Conservation (phyloP, 2,113 vertebrate genomes). For the Brachypteracias leptosomus region DNA sequence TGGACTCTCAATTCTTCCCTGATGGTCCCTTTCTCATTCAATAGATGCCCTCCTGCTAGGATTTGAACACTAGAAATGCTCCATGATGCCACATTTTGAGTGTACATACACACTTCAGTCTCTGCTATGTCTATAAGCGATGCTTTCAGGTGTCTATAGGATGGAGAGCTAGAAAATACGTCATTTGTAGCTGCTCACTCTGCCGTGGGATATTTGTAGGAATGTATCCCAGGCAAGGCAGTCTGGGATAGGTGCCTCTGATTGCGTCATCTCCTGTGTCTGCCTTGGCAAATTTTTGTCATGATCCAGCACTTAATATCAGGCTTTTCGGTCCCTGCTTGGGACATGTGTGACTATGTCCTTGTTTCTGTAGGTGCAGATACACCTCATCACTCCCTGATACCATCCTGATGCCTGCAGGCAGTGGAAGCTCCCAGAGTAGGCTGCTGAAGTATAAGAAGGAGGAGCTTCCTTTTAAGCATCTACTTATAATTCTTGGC, state of each 20-base stretch:
- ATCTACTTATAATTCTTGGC: not conserved
- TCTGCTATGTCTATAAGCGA: not conserved
- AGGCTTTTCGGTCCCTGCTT: not conserved
- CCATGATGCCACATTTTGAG: not conserved
- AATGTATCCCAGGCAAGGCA: not conserved
- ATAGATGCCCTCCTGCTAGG: not conserved
- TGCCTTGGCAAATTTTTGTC: not conserved
- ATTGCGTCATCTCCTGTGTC: not conserved
- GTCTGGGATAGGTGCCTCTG: not conserved
- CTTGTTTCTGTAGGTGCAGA: not conserved
- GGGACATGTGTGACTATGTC: not conserved
- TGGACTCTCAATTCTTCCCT: not conserved
- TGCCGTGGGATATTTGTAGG: not conserved
- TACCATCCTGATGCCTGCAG: not conserved
- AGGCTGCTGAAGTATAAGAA: not conserved
- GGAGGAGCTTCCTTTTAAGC: not conserved
- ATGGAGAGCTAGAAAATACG: not conserved
- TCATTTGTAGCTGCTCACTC: not conserved
- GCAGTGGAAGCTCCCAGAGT: not conserved
- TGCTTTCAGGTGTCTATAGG: not conserved
- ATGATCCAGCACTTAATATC: fast-evolving
- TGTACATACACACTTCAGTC: not conserved
- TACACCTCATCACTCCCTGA: not conserved
- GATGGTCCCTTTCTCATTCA: not conserved
- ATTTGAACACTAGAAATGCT: not conserved